Evolutionary conservation across 2,797 vertebrate genomes (phyloP).

Genomic region (Parambassis ranga): DNA sequence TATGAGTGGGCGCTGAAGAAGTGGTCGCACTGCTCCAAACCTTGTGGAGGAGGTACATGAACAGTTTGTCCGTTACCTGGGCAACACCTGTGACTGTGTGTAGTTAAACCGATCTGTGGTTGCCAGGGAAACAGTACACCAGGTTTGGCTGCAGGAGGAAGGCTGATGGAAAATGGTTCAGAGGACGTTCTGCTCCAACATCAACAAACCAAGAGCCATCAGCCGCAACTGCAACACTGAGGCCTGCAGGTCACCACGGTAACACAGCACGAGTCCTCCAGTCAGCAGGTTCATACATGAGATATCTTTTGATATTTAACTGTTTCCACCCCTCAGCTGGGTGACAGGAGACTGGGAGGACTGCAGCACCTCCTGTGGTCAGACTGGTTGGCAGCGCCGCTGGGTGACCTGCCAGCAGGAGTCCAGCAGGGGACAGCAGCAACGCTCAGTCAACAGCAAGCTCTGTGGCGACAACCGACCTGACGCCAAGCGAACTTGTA

Average conservation of each 20-base stretch:
- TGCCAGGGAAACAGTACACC: slow-evolving; percentile 91
- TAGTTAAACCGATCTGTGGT: slow-evolving; percentile 25
- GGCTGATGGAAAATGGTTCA: slow-evolving; percentile 92
- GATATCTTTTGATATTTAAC: no score
- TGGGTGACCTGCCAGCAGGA: slow-evolving; percentile 88
- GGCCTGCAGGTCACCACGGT: slow-evolving; percentile 79
- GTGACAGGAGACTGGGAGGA: slow-evolving; percentile 88
- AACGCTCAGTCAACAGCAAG: slow-evolving; percentile 87
- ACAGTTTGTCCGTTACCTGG: not conserved
- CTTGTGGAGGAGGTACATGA: slow-evolving; percentile 96
- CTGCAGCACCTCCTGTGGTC: slow-evolving; percentile 92
- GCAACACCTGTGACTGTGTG: not conserved
- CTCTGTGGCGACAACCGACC: slow-evolving; percentile 88
- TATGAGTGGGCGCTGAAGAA: slow-evolving; percentile 97
- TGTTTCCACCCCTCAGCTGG: slow-evolving; percentile 82
- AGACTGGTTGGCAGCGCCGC: slow-evolving; percentile 86
- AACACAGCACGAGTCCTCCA: not conserved
- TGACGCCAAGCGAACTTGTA: slow-evolving; percentile 87
- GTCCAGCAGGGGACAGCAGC: slow-evolving; percentile 77
- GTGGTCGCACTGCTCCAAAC: slow-evolving; percentile 95
- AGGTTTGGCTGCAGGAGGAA: slow-evolving; percentile 95
- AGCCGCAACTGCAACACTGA: slow-evolving; percentile 90
- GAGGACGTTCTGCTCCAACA: slow-evolving; percentile 85
- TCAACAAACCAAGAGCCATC: slow-evolving; percentile 91
- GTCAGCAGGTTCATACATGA: not conserved